These are phyloP conservation scores for Anguilla rostrata DNA, from an alignment of 2,113 vertebrate genomes.

Conservation along the genomic window DNA sequence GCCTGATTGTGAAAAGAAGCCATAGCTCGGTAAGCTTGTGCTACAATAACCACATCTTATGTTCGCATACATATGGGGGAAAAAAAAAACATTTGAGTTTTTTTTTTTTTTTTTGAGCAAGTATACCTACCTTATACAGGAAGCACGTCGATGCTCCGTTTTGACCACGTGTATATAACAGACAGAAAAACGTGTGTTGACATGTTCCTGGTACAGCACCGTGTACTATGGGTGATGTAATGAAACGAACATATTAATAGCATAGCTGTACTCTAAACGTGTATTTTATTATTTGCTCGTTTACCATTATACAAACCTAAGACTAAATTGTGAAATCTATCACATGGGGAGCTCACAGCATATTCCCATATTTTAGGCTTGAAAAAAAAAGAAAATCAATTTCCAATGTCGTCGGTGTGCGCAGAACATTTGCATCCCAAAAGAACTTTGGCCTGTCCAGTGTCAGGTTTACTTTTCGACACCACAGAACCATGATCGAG, in stretches of 20 bases:
- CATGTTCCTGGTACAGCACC: background rate
- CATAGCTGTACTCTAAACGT: background rate
- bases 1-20: no score
- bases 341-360: no score
- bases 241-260: background rate
- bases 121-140: background rate
- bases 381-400: no score
- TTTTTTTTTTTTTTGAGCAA: background rate
- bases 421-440: no score
- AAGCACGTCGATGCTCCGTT: background rate
- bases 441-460: no score
- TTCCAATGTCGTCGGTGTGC: no score
- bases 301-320: background rate
- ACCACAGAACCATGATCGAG: no score
- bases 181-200: background rate
- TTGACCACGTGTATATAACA: background rate
- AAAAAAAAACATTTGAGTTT: background rate
- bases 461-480: no score
- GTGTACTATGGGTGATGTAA: background rate
- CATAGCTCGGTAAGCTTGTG: background rate
- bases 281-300: background rate
- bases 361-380: no score
- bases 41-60: background rate
- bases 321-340: no score
- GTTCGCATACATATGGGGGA: background rate